Conservation (phyloP, 2,113 vertebrate genomes). For the Mormyrus iriodes region DNA sequence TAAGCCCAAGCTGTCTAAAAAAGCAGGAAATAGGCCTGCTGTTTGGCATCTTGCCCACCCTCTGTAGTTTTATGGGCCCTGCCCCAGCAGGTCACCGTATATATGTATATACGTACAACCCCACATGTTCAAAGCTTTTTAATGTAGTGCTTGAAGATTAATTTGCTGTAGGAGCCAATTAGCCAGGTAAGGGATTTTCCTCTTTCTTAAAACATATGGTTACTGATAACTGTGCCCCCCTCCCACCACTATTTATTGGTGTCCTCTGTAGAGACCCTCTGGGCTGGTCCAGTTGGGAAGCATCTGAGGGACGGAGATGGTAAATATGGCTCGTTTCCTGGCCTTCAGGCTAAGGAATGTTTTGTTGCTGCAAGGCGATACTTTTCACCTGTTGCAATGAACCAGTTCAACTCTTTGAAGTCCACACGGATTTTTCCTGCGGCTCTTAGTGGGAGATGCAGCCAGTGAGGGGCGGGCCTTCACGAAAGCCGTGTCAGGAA, state of each 20-base stretch:
- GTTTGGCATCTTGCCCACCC: slow-evolving; percentile 37
- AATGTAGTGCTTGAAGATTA: slow-evolving; percentile 9
- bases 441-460: slow-evolving; percentile 13
- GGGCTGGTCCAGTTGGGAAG: slow-evolving; percentile 58
- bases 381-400: background rate
- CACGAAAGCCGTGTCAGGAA: slow-evolving; percentile 39
- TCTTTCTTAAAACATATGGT: slow-evolving; percentile 32
- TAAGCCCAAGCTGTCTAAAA: background rate
- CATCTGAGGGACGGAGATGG: slow-evolving; percentile 49
- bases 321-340: slow-evolving; percentile 36
- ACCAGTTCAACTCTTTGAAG: background rate
- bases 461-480: slow-evolving; percentile 41
- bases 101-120: slow-evolving; percentile 29
- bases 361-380: background rate
- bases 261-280: slow-evolving; percentile 61
- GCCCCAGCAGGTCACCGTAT: slow-evolving; percentile 42
- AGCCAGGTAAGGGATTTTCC: slow-evolving; percentile 49
- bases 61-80: slow-evolving; percentile 68
- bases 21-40: slow-evolving; percentile 42
- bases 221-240: slow-evolving; percentile 27
- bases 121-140: slow-evolving; percentile 41
- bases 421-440: background rate
- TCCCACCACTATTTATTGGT: slow-evolving; percentile 36
- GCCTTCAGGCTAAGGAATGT: background rate
- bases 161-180: slow-evolving; percentile 36